A percentile compares a stretch with the other conserved stretches of the same genome.
These are phyloP conservation scores for Venturia canescens DNA, from an alignment of 1,140 invertebrate genomes.

Conservation along the genomic window DNA sequence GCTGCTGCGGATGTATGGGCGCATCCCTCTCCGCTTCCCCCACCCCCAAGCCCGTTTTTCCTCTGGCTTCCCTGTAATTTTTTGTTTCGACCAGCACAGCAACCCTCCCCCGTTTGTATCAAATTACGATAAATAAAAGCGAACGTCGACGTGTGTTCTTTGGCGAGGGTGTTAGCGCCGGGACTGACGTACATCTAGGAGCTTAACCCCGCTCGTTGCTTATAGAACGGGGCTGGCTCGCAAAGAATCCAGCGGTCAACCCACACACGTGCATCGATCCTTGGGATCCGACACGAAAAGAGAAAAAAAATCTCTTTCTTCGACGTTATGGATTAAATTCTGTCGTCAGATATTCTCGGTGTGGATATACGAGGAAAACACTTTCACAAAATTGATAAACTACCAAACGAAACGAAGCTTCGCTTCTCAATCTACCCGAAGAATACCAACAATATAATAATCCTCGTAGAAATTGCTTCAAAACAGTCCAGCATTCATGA, in stretches of 20 bases:
- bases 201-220: slow-evolving; percentile 23
- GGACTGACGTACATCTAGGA: slow-evolving; percentile 56
- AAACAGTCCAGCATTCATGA: too few relatives aligned
- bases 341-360: neutral
- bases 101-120: slow-evolving; percentile 65
- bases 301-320: neutral
- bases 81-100: slow-evolving; percentile 58
- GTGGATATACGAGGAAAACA: neutral
- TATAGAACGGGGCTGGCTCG: neutral
- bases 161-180: slow-evolving; percentile 54
- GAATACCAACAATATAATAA: too few relatives aligned
- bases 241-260: slow-evolving; percentile 34
- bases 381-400: neutral
- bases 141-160: slow-evolving; percentile 62
- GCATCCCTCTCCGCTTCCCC: slow-evolving; percentile 41
- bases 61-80: slow-evolving; percentile 63
- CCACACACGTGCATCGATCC: slow-evolving; percentile 7
- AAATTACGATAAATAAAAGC: slow-evolving; percentile 75
- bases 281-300: neutral
- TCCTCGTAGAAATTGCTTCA: too few relatives aligned
- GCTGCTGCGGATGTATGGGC: slow-evolving; percentile 66
- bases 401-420: too few relatives aligned
- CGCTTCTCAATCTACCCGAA: too few relatives aligned
- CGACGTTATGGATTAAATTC: neutral
- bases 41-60: slow-evolving; percentile 1